Conservation (phyloP, 2,888 invertebrate species). For the Pristionchus fissidentatus region DNA sequence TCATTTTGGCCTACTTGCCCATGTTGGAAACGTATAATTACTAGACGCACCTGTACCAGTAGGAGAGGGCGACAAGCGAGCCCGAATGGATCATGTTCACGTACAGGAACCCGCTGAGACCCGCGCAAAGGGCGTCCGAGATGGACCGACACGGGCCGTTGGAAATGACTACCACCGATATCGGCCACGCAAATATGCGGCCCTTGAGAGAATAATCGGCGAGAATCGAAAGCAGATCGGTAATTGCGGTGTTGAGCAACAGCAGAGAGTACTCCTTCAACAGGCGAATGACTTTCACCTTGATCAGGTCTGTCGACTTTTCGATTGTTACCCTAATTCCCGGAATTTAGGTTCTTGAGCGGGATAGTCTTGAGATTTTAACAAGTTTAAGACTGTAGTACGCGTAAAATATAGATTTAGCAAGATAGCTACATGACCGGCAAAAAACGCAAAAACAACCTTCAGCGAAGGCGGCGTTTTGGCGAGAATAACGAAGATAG, state of each 20-base stretch:
- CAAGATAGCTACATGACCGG: no score
- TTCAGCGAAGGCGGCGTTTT: neutral
- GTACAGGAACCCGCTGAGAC: neutral
- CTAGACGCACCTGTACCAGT: conserved; percentile 32
- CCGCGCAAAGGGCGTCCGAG: neutral
- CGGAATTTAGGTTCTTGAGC: no score
- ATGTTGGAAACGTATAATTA: no score
- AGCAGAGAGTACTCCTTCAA: neutral
- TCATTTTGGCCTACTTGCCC: no score
- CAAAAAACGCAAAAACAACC: neutral
- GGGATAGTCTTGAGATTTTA: no score
- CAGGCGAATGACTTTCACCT: no score
- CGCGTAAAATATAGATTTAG: no score
- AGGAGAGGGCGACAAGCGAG: neutral
- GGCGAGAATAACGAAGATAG: neutral
- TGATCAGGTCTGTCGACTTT: no score
- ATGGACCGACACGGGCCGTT: neutral
- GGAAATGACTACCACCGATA: neutral
- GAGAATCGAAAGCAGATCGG: neutral
- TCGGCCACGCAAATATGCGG: neutral
- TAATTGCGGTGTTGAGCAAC: neutral
- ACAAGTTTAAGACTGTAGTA: no score
- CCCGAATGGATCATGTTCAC: conserved; percentile 9
- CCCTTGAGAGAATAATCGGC: neutral
- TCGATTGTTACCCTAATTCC: no score